phyloP scores from a whole-genome alignment of 2,888 invertebrate genomes.

The Monoplex corrugatus region DNA sequence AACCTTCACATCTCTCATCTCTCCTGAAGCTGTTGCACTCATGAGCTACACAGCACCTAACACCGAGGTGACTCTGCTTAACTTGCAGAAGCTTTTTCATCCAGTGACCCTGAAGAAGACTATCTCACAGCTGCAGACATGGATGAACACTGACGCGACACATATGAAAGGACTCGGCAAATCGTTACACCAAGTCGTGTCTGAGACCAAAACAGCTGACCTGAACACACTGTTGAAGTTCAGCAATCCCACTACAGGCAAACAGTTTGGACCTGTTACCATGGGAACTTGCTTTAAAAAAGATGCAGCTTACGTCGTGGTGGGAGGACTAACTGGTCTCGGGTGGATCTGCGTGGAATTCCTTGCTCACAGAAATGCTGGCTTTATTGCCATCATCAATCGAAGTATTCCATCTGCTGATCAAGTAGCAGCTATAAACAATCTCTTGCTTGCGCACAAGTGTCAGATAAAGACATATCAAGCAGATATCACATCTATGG shows the following conservation, averaged over 20 bases:
- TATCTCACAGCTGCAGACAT: conserved; percentile 34
- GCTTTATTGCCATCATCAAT: conserved; percentile 61
- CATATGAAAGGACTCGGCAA: conserved; percentile 16
- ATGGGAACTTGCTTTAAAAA: conserved; percentile 55
- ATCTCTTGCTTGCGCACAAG: conserved; percentile 46
- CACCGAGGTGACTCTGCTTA: conserved; percentile 36
- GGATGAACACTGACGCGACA: conserved; percentile 39
- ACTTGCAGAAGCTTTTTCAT: conserved; percentile 29
- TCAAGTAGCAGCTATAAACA: conserved; percentile 53
- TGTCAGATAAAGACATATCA: conserved; percentile 57
- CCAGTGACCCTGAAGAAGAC: conserved; percentile 5
- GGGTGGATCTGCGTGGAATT: conserved; percentile 68
- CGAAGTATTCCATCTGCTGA: conserved; percentile 57
- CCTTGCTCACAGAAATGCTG: conserved; percentile 63
- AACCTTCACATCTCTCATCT: conserved; percentile 26
- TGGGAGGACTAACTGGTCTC: conserved; percentile 71
- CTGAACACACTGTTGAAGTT: conserved; percentile 42
- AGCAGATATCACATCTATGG: conserved; percentile 62
- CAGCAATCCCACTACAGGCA: neutral
- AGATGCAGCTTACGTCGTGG: conserved; percentile 64
- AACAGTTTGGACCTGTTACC: neutral
- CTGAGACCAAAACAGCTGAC: neutral
- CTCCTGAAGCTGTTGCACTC: conserved; percentile 16
- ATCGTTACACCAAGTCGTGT: conserved; percentile 9
- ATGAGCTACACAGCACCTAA: conserved; percentile 33